Evolutionary conservation across 92 coral and sea anemone genomes (phyloP), one percentile per base, ranked within the genome.

Genomic region (Heteractis magnifica): DNA sequence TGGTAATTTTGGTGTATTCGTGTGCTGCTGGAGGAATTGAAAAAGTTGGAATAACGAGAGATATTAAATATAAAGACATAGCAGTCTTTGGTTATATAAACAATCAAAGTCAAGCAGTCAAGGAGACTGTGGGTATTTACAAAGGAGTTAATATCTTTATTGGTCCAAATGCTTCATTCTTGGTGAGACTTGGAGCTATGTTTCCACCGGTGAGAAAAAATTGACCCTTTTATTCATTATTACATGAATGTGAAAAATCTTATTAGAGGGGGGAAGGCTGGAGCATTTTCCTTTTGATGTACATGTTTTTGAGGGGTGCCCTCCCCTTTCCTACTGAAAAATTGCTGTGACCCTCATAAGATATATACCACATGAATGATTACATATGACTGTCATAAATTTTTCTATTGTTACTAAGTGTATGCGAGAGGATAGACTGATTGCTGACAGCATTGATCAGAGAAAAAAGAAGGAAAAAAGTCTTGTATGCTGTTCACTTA

Each of bases 101-200:
- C 16, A 18, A 12, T 51, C n/a, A 16, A n/a, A 62, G 8, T 64
- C 13, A 11, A 8, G 18, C 15, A 10, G 51, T 6, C 2, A 70
- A 81, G 59, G 84, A 81, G 4, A 19, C 51, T 1, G 13, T 81
- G 70, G 84, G 84, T 4, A 51, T 81, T 51, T 86, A 89, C 62
- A 44, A 89, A 12, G 86, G 86, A 10, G 89, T 79, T 6, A 93
- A 93, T 83, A 76, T 84, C 20, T 91, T 84, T 55, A 83, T 91
- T 83, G 98, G 98, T 10, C 98, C 98, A 8, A 92, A 93, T 86
- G 87, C 90, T 5, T 91, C 94, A 73, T 87, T 88, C 50, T 86
- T 94, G 82, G 89, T 94, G 50, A 81, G 82, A 49, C 21, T 48
- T 9, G 98, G 98, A 49, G 98, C 95, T 18, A 81, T 87, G 84